Evolutionary conservation across 2,113 vertebrate species (phyloP).

Genomic region (Paramormyrops kingsleyae): DNA sequence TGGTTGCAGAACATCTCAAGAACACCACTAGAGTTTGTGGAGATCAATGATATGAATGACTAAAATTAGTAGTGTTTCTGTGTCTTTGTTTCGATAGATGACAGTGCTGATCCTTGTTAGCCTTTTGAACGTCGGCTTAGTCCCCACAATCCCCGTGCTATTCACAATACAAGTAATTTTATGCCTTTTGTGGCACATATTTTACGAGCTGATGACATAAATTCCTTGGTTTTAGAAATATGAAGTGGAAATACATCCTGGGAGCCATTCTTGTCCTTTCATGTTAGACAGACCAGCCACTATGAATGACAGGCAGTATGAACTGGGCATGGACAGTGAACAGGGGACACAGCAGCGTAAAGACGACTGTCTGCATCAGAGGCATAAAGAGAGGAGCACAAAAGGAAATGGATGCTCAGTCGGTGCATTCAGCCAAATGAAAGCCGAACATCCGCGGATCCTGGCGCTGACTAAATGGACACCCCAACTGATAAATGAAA

Average conservation of each 20-base stretch:
- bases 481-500: no score
- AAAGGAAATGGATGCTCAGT: no score
- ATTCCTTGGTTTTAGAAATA: not conserved
- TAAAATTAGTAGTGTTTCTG: not conserved
- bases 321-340: no score
- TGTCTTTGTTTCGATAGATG: not conserved
- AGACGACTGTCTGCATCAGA: no score
- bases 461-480: not conserved
- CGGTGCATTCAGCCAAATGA: not conserved
- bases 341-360: no score
- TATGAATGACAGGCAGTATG: no score
- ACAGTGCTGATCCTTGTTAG: not conserved
- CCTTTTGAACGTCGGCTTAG: not conserved
- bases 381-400: no score
- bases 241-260: no score
- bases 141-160: not conserved
- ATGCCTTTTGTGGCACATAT: not conserved
- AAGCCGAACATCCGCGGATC: not conserved
- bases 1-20: not conserved
- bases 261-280: no score
- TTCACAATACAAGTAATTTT: no score
- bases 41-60: not conserved
- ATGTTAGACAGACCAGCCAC: no score
- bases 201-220: not conserved
- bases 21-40: not conserved